Evolutionary conservation across 2,797 vertebrate genomes (phyloP).

Genomic region (Microctenopoma stevenorrisi): DNA sequence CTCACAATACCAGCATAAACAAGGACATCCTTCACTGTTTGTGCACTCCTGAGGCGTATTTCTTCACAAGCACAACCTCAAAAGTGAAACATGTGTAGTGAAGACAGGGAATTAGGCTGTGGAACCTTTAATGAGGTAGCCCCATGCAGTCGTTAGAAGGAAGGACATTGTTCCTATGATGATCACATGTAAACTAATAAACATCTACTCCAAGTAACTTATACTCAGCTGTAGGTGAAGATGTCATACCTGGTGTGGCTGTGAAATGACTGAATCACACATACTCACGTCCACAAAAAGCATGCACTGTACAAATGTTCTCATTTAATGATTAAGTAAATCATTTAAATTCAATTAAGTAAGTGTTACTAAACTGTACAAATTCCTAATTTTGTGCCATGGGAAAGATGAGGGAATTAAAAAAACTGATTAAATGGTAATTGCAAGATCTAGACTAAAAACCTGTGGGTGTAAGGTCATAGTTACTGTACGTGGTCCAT

Average conservation of each 20-base stretch:
- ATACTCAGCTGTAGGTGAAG: too few relatives aligned
- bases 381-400: conserved; percentile 47
- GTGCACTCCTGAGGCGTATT: conserved; percentile 34
- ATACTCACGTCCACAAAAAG: too few relatives aligned
- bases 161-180: conserved; percentile 21
- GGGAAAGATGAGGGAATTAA: conserved; percentile 48
- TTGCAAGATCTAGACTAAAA: conserved; percentile 38
- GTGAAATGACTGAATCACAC: too few relatives aligned
- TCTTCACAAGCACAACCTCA: conserved; percentile 37
- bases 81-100: conserved; percentile 39
- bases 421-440: conserved; percentile 53
- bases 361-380: too few relatives aligned
- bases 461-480: conserved; percentile 18
- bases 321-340: too few relatives aligned
- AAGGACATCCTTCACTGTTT: conserved; percentile 2
- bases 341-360: too few relatives aligned
- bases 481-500: conserved; percentile 1
- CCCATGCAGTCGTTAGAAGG: conserved; percentile 13
- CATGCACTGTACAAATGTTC: too few relatives aligned
- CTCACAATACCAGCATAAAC: conserved; percentile 30
- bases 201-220: too few relatives aligned
- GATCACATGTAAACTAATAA: too few relatives aligned
- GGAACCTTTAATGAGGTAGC: conserved; percentile 38
- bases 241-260: too few relatives aligned
- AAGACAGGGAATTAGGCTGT: conserved; percentile 34